These are phyloP conservation scores for Myathropa florea DNA, from an alignment of 2,888 invertebrate species.

Conservation along the genomic window DNA sequence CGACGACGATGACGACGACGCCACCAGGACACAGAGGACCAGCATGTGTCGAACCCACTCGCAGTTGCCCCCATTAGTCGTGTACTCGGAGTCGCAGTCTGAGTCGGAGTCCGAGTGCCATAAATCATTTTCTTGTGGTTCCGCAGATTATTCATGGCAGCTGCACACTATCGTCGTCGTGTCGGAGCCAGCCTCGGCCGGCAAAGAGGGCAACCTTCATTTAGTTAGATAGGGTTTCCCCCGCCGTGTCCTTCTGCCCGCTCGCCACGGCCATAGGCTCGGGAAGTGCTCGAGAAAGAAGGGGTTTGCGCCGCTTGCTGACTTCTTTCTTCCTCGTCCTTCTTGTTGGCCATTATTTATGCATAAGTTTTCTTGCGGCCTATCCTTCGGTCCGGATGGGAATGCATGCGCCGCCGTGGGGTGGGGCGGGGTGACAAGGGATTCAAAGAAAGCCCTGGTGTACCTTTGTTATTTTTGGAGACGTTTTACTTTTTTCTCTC, in stretches of 20 bases:
- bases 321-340: conserved; percentile 1
- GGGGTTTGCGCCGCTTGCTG: conserved; percentile 10
- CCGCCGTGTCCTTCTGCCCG: neutral
- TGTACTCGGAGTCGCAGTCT: neutral
- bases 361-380: conserved; percentile 37
- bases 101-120: conserved; percentile 41
- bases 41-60: conserved; percentile 20
- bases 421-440: neutral
- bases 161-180: conserved; percentile 60
- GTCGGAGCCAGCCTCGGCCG: neutral
- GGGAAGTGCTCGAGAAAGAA: conserved; percentile 23
- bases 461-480: conserved; percentile 37
- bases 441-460: neutral
- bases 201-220: conserved; percentile 53
- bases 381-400: conserved; percentile 30
- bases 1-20: conserved; percentile 1
- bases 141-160: conserved; percentile 69
- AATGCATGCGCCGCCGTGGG: neutral
- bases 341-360: conserved; percentile 58
- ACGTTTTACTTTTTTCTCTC: conserved; percentile 10
- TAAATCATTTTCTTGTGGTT: conserved; percentile 70
- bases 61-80: neutral
- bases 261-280: conserved; percentile 14
- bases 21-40: neutral
- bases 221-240: conserved; percentile 51